Conservation (phyloP, 2,888 invertebrate species). For the Oxyteleia sp. region DNA sequence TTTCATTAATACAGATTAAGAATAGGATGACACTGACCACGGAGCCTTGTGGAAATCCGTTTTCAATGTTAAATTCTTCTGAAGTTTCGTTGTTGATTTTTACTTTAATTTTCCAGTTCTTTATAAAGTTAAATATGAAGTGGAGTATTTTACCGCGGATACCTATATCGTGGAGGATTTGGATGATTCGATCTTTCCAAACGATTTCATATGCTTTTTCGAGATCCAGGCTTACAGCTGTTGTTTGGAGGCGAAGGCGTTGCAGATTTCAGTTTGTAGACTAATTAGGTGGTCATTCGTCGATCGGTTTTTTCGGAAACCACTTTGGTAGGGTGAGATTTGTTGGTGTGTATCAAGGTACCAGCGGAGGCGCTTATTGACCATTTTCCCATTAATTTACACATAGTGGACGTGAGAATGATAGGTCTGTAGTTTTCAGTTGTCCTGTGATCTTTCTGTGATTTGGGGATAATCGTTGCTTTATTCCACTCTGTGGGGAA, state of each 20-base stretch:
- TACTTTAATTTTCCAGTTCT: too few species aligned
- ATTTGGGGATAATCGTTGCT: conserved; percentile 46
- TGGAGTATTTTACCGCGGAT: too few species aligned
- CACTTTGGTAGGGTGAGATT: conserved; percentile 45
- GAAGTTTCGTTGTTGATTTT: too few species aligned
- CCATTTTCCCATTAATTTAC: conserved; percentile 51
- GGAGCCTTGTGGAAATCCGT: too few species aligned
- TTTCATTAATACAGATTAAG: too few species aligned
- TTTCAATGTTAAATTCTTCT: too few species aligned
- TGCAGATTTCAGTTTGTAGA: conserved; percentile 52
- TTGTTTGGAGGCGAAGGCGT: conserved; percentile 53
- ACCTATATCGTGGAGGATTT: not conserved
- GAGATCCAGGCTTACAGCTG: conserved; percentile 67
- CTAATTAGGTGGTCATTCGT: conserved; percentile 38
- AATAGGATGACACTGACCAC: too few species aligned
- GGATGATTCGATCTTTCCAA: conserved; percentile 37
- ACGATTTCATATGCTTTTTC: conserved; percentile 73
- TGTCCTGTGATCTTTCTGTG: conserved; percentile 19
- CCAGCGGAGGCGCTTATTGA: conserved; percentile 40
- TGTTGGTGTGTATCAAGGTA: conserved; percentile 25
- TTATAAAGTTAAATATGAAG: too few species aligned
- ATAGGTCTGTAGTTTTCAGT: conserved; percentile 51
- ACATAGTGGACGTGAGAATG: conserved; percentile 44
- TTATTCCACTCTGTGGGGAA: conserved; percentile 36
- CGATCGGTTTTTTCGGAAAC: conserved; percentile 42